Conservation (phyloP, 2,888 invertebrate genomes). For the Agriotes lineatus region DNA sequence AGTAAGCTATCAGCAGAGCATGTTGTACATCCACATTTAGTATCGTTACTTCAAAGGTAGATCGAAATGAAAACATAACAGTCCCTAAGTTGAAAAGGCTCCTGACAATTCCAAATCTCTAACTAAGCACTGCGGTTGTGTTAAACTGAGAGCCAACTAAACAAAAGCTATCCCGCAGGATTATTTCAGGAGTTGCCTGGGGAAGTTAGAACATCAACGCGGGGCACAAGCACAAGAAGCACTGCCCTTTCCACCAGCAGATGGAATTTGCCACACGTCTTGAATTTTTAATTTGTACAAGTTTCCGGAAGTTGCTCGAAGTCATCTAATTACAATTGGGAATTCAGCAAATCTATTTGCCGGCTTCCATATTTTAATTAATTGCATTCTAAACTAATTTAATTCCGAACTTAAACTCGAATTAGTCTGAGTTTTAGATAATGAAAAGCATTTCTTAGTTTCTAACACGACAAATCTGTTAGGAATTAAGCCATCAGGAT, state of each 20-base stretch:
- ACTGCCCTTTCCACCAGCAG: constrained; percentile 4
- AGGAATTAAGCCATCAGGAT: constrained; percentile 19
- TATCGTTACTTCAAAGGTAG: background rate
- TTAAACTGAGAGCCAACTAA: constrained; percentile 19
- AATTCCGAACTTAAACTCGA: constrained; percentile 22
- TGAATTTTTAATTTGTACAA: constrained; percentile 26
- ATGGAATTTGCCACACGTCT: constrained; percentile 16
- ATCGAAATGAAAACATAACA: background rate
- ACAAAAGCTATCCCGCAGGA: constrained; percentile 20
- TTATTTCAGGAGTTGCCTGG: constrained; percentile 16
- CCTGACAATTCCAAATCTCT: constrained; percentile 19
- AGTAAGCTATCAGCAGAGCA: too few species aligned
- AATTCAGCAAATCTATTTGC: constrained; percentile 25
- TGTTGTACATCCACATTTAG: too few species aligned
- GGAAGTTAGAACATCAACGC: constrained; percentile 19
- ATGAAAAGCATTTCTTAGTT: constrained; percentile 22
- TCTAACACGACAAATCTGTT: constrained; percentile 6
- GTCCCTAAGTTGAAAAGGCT: constrained; percentile 7
- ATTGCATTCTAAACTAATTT: constrained; percentile 29
- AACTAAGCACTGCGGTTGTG: constrained; percentile 20
- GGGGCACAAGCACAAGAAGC: background rate
- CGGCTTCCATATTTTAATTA: constrained; percentile 31
- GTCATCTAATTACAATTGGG: constrained; percentile 25
- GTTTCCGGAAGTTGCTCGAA: constrained; percentile 10
- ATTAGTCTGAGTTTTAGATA: constrained; percentile 22